Base-by-base conservation (phyloP, 2,888 invertebrate genomes). In the Bhutanitis thaidina region DNA sequence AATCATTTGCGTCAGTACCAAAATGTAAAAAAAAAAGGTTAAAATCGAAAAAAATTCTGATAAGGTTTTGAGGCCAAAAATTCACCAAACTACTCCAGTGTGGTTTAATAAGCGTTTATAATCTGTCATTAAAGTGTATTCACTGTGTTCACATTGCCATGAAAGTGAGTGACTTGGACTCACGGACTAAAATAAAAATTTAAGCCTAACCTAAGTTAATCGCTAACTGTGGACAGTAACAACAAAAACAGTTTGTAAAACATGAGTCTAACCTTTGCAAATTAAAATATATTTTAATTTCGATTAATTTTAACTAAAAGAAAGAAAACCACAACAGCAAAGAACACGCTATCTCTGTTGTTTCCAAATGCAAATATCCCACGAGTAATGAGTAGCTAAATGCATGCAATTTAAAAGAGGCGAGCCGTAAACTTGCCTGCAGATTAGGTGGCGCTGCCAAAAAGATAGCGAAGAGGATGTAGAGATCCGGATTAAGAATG, bases 351-450 rank as follows among this genome's bases (percentile, higher is more conserved):
- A 62, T 64, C 63, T 58, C 52, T 57, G 61, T 68, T 72, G 66
- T 68, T 72, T 69, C 69, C 68, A 64, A 71, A 80, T 83, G 80
- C 76, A 80, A 80, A 80, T 75, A 77, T 67, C 70, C 66, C 67
- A 59, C 66, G 69, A 71, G 76, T 80, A 80, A 82, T 81, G 82
- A 77, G 75, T 67, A 69, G 74, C 71, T 74, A 73, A 75, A 74
- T 74, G 72, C 71, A 76, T 82, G 77, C 78, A 80, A 81, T 84
- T 80, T 81, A 76, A 82, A 86, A 77, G 65, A 74, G 67, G 63
- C 66, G 59, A 53, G 56, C 49, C 49, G 52, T 54, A 45, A 34
- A 55, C 52, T 45, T 51, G 53, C 38, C 39, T 57, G 55, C 54
- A 73, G 74, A 80, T 80, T 77, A 76, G 64, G 66, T 64, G 58